phyloP scores from a whole-genome alignment of 2,888 invertebrate genomes.

The Tineola bisselliella region DNA sequence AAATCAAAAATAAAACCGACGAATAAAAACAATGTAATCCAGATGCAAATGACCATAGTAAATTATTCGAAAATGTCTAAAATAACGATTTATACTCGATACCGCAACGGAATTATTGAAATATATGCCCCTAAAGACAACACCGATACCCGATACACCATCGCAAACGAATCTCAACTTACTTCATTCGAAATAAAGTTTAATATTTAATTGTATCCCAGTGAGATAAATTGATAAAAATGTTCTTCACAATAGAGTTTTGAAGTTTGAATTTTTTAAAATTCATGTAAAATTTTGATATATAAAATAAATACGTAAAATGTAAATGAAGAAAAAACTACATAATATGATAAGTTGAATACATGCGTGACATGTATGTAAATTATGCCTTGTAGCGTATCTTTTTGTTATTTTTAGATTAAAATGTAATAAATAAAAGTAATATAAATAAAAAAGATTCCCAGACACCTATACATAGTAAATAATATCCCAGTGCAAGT shows the following conservation, averaged over 20 bases:
- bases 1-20: neutral
- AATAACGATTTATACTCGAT: conserved; percentile 57
- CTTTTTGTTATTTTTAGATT: no score
- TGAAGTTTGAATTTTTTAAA: neutral
- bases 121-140: conserved; percentile 60
- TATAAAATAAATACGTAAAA: no score
- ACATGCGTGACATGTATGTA: no score
- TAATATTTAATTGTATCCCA: neutral
- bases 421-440: no score
- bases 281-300: no score
- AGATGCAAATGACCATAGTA: conserved; percentile 5
- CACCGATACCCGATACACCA: conserved; percentile 13
- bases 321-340: no score
- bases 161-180: conserved; percentile 27
- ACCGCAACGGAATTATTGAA: conserved; percentile 55
- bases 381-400: no score
- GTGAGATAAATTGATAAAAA: neutral
- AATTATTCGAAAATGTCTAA: conserved; percentile 32
- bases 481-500: no score
- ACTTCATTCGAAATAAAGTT: neutral
- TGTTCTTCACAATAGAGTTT: neutral
- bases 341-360: no score
- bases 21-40: neutral
- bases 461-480: no score
- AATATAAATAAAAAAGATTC: no score